Base-by-base conservation (phyloP, 2,113 vertebrate genomes). In the Eulemur macaco region DNA sequence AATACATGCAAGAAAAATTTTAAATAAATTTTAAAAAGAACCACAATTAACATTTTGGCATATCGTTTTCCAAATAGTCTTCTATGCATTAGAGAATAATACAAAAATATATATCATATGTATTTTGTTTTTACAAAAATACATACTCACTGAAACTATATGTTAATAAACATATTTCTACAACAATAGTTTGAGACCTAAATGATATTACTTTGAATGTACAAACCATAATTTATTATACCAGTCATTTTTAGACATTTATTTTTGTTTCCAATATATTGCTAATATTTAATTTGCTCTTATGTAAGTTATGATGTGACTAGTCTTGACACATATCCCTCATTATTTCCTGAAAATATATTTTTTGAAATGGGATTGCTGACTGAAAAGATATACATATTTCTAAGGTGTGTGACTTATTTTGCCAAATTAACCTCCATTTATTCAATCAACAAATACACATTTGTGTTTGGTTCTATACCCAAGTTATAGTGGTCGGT, bases 31-130 rank as follows among this genome's bases (percentile, higher is more conserved):
- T 0, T 29, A 86, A 93, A 90, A 11, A 14, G 45, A 92, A 34
- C 25, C 34, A 45, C 2, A 6, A n/a, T 83, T 85, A 85, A 80
- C 82, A 77, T 52, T 82, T 94, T 90, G 54, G 2, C 82, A 47
- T 77, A 27, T n/a, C 73, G 15, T 60, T 95, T 91, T 93, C 23
- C 39, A 94, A 94, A 92, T 56, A 34, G 39, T 87, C 39, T 93
- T 71, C 73, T 50, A 4, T 74, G 27, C 8, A 50, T 50, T 90
- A 64, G 4, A 87, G 31, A 94, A 68, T 20, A 27, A 52, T 71
- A 63, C 86, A 86, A 92, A 91, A 89, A 76, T 50, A 71, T 3
- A 71, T 71, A 27, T 45, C 0, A 52, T 20, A 81, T 9, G 13
- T 13, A 60, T 86, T 92, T 90, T 71, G 81, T 73, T 85, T 92